Percentiles rank a stretch among this genome's conserved stretches.
phyloP scores from a whole-genome alignment of 2,888 invertebrate species.

The Cristatella mucedo region DNA sequence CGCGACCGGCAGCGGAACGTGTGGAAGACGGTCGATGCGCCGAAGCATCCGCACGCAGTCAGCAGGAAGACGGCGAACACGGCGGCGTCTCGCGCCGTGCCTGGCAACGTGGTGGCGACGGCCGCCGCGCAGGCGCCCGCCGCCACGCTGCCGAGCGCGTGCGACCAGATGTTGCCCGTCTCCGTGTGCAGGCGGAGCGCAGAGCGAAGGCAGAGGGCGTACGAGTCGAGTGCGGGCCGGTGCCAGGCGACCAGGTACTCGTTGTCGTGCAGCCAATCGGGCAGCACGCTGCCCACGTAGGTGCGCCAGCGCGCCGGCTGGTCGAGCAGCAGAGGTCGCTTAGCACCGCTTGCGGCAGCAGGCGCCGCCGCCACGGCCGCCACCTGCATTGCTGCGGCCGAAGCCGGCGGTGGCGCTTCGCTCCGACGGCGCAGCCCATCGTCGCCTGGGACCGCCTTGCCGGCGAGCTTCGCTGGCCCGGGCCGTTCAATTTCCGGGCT shows the following conservation, averaged over 20 bases:
- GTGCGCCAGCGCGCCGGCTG: too few relatives aligned
- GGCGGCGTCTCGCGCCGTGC: conserved; percentile 49
- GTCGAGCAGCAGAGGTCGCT: too few relatives aligned
- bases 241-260: conserved; percentile 81
- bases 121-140: conserved; percentile 47
- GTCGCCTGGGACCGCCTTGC: too few relatives aligned
- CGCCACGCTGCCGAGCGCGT: conserved; percentile 56
- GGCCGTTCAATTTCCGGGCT: too few relatives aligned
- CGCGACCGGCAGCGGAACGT: conserved; percentile 90
- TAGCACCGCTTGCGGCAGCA: too few relatives aligned
- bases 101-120: conserved; percentile 68
- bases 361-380: too few relatives aligned
- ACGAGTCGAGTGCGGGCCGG: conserved; percentile 77
- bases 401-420: too few relatives aligned
- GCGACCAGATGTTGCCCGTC: conserved; percentile 96
- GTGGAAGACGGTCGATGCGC: conserved; percentile 83
- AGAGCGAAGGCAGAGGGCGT: conserved; percentile 79
- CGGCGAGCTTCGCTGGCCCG: too few relatives aligned
- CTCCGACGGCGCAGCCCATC: too few relatives aligned
- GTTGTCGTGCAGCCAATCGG: conserved; percentile 87
- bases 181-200: conserved; percentile 91
- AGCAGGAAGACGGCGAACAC: conserved; percentile 77
- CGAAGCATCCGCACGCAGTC: conserved; percentile 80
- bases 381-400: too few relatives aligned
- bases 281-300: too few relatives aligned